These are phyloP conservation scores for Temnothorax unifasciatus DNA, from an alignment of 2,888 invertebrate species.

Conservation along the genomic window DNA sequence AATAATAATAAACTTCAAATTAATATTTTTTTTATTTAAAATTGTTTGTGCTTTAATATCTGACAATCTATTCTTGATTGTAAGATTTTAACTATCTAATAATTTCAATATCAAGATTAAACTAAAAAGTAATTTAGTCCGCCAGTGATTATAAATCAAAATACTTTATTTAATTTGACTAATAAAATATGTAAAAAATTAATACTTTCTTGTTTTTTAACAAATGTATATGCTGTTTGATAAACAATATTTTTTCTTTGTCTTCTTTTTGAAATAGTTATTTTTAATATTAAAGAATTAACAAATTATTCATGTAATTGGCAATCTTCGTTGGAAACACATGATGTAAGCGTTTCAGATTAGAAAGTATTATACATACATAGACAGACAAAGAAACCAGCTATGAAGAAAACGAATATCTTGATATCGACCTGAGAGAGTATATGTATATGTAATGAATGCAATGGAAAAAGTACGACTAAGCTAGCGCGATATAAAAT, in stretches of 20 bases:
- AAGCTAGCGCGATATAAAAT: neutral
- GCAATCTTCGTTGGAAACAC: neutral
- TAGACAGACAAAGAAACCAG: constrained; percentile 40
- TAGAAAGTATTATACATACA: constrained; percentile 21
- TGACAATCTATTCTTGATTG: neutral
- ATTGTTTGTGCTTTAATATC: neutral
- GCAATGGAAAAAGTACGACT: constrained; percentile 10
- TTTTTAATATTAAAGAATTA: neutral
- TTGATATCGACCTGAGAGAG: constrained; percentile 15
- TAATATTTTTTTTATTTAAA: neutral
- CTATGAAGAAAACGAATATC: constrained; percentile 38
- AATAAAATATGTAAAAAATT: no score
- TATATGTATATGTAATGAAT: constrained; percentile 19
- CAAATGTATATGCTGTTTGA: neutral
- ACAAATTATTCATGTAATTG: neutral
- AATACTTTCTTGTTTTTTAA: neutral
- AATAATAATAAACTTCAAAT: neutral
- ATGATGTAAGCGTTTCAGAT: constrained; percentile 6
- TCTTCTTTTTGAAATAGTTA: neutral
- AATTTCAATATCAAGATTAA: neutral
- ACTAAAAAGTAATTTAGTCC: no score
- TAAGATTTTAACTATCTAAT: neutral
- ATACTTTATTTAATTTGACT: no score
- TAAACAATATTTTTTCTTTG: neutral
- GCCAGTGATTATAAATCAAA: no score